Percentiles rank a stretch among this genome's conserved stretches.
phyloP scores from a whole-genome alignment of 2,888 invertebrate genomes.

The Andricus curvator region DNA sequence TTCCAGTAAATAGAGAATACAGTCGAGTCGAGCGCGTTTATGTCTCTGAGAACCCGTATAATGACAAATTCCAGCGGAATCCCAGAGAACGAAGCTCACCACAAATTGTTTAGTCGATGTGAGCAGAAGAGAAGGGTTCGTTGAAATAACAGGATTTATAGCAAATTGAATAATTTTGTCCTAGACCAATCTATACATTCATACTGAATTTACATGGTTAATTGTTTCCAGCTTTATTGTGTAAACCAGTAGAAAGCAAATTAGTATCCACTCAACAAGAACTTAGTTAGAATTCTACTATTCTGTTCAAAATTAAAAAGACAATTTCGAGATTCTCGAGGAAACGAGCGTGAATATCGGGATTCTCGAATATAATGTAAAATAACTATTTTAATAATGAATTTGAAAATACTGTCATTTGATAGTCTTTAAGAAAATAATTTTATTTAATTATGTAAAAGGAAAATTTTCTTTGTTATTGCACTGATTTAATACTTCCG shows the following conservation, averaged over 20 bases:
- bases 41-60: constrained; percentile 4
- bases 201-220: constrained; percentile 10
- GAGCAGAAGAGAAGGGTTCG: constrained; percentile 5
- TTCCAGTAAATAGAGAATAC: not conserved
- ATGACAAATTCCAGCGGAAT: constrained; percentile 21
- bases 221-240: constrained; percentile 25
- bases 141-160: constrained; percentile 17
- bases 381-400: no score
- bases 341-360: no score
- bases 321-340: not conserved
- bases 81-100: not conserved
- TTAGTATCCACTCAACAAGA: not conserved
- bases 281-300: not conserved
- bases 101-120: constrained; percentile 13
- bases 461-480: no score
- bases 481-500: no score
- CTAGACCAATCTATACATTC: not conserved
- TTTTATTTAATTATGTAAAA: no score
- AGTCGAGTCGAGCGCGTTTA: not conserved
- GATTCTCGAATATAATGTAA: no score
- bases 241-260: constrained; percentile 15
- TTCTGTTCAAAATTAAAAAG: not conserved
- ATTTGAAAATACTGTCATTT: no score
- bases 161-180: constrained; percentile 25
- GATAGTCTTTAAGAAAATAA: no score